phyloP scores from a whole-genome alignment of 1,140 invertebrate genomes.

The Drosophila fuyamai region DNA sequence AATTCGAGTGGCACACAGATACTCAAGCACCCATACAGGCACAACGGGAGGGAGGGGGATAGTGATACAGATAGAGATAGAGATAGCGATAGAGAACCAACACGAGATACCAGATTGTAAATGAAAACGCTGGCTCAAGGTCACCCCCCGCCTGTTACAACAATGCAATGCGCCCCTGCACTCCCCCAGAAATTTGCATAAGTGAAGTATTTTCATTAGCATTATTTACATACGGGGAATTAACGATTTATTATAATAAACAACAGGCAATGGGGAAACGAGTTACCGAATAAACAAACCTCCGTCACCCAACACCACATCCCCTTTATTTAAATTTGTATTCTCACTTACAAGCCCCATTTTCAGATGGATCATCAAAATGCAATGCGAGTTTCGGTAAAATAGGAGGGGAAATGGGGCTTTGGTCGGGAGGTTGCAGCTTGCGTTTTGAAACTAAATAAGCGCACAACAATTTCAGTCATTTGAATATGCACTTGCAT shows the following conservation, averaged over 20 bases:
- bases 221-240: slow-evolving; percentile 39
- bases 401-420: neutral
- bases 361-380: slow-evolving; percentile 17
- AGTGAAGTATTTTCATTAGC: slow-evolving; percentile 64
- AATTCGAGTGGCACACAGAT: slow-evolving; percentile 30
- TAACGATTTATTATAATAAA: slow-evolving; percentile 55
- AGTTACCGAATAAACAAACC: neutral
- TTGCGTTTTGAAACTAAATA: slow-evolving; percentile 20
- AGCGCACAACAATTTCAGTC: slow-evolving; percentile 5
- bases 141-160: slow-evolving; percentile 42
- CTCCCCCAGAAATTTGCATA: slow-evolving; percentile 34
- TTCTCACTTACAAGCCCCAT: slow-evolving; percentile 18
- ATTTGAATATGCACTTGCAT: neutral
- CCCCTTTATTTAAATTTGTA: slow-evolving; percentile 1
- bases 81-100: slow-evolving; percentile 13
- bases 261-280: slow-evolving; percentile 34
- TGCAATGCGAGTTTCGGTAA: slow-evolving; percentile 10
- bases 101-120: slow-evolving; percentile 68
- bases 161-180: slow-evolving; percentile 8
- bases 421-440: neutral
- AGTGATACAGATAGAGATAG: too few relatives aligned
- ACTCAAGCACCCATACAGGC: slow-evolving; percentile 6
- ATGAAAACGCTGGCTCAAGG: slow-evolving; percentile 66
- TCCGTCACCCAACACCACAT: neutral
- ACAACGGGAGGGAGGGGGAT: too few relatives aligned